Percentiles rank a stretch among this genome's conserved stretches.
phyloP scores from a whole-genome alignment of 2,113 vertebrate genomes.

The Xiphophorus couchianus region DNA sequence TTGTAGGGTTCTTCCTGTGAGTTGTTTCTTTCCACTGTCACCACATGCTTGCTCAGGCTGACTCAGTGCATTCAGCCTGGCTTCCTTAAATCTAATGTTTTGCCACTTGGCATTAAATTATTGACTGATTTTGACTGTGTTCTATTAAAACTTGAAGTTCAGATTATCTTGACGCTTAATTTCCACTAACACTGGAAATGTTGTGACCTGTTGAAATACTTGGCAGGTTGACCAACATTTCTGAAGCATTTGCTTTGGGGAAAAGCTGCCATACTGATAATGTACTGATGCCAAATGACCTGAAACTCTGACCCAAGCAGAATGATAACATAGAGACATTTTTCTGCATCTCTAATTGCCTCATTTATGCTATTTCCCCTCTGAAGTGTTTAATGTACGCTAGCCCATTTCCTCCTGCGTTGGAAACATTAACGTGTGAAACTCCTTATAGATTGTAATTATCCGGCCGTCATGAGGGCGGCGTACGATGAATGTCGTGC shows the following conservation, averaged over 20 bases:
- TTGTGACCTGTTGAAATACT: too few species aligned
- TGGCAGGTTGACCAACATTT: too few species aligned
- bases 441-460: constrained; percentile 62
- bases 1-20: too few species aligned
- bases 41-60: too few species aligned
- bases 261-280: too few species aligned
- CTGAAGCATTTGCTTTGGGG: too few species aligned
- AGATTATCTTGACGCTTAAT: too few species aligned
- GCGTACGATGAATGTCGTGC: constrained; percentile 21
- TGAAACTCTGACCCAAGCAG: constrained; percentile 2
- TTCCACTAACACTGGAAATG: too few species aligned
- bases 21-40: too few species aligned
- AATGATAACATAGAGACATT: constrained; percentile 18
- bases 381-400: constrained; percentile 31
- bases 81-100: not conserved
- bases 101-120: not conserved
- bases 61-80: not conserved
- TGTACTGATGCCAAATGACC: not conserved
- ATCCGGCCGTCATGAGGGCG: constrained; percentile 43
- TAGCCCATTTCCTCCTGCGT: constrained; percentile 39
- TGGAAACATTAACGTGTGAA: constrained; percentile 52
- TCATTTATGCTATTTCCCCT: constrained; percentile 39
- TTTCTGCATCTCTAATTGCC: constrained; percentile 23
- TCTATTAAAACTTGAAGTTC: not conserved
- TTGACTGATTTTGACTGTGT: not conserved